A percentile compares a stretch with the other conserved stretches of the same genome.
phyloP scores from a whole-genome alignment of 2,888 invertebrate genomes.

The Trichogramma dendrolimi region DNA sequence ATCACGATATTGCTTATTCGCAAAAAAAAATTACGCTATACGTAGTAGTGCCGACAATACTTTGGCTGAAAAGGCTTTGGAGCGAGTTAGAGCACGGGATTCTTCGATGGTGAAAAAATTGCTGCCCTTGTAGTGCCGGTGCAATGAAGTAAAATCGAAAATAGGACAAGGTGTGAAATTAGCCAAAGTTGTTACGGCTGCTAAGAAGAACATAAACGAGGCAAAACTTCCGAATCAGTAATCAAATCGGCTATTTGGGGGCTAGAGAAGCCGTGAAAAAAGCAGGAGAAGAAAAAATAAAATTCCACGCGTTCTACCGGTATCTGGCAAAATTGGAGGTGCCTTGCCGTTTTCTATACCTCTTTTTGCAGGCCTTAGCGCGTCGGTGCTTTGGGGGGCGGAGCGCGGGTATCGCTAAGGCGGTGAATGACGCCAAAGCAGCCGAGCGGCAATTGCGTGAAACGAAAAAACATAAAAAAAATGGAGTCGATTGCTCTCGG shows the following conservation, averaged over 20 bases:
- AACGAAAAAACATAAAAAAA: constrained; percentile 39
- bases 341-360: constrained; percentile 35
- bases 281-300: constrained; percentile 19
- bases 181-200: constrained; percentile 14
- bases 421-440: constrained; percentile 42
- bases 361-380: constrained; percentile 35
- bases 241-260: constrained; percentile 22
- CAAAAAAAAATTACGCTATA: no score
- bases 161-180: no score
- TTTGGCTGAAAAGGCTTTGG: no score
- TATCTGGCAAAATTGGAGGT: constrained; percentile 32
- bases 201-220: constrained; percentile 4
- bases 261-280: constrained; percentile 23
- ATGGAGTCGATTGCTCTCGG: constrained; percentile 46
- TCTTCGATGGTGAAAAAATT: no score
- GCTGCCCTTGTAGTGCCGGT: no score
- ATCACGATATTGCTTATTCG: no score
- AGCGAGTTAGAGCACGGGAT: no score
- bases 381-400: constrained; percentile 43
- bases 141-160: no score
- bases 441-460: constrained; percentile 41
- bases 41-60: no score
- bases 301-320: constrained; percentile 25
- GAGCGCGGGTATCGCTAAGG: constrained; percentile 44
- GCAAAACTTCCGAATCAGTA: background rate